A percentile compares a stretch with the other conserved stretches of the same genome.
phyloP scores from a whole-genome alignment of 1,140 invertebrate genomes.

The Drosophila pruinosa region DNA sequence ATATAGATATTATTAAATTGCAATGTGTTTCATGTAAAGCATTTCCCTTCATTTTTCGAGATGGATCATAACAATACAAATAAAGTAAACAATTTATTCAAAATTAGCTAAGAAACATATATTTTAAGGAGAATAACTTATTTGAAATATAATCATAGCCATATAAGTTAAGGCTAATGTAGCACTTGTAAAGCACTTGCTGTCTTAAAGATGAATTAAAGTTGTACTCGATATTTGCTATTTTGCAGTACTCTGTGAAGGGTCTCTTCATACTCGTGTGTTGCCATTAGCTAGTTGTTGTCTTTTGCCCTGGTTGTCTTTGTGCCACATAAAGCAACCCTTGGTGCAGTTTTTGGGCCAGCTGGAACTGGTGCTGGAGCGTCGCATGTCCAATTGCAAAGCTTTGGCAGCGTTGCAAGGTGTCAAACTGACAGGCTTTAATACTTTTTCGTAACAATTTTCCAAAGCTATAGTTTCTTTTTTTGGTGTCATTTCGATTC shows the following conservation, averaged over 20 bases:
- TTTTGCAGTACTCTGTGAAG: background rate
- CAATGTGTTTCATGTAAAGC: too few relatives aligned
- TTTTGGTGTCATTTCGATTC: conserved; percentile 62
- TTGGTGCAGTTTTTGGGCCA: conserved; percentile 3
- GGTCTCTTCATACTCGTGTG: background rate
- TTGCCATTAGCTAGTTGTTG: background rate
- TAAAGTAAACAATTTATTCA: too few relatives aligned
- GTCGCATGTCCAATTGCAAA: conserved; percentile 44
- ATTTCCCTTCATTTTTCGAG: too few relatives aligned
- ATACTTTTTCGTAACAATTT: conserved; percentile 76
- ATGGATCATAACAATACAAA: too few relatives aligned
- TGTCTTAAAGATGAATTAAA: background rate
- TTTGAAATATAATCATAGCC: too few relatives aligned
- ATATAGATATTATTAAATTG: too few relatives aligned
- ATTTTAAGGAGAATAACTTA: too few relatives aligned
- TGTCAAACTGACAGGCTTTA: conserved; percentile 78
- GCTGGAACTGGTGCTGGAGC: conserved; percentile 4
- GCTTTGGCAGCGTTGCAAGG: conserved; percentile 37
- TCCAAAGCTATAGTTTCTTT: conserved; percentile 38
- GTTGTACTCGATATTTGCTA: background rate
- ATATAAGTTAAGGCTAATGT: too few relatives aligned
- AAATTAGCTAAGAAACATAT: too few relatives aligned
- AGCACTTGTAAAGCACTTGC: background rate
- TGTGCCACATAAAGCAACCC: conserved; percentile 6
- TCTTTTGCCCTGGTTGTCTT: background rate